Percentiles rank a stretch among this genome's conserved stretches.
phyloP scores from a whole-genome alignment of 2,888 invertebrate genomes.

The Athalia circularis region DNA sequence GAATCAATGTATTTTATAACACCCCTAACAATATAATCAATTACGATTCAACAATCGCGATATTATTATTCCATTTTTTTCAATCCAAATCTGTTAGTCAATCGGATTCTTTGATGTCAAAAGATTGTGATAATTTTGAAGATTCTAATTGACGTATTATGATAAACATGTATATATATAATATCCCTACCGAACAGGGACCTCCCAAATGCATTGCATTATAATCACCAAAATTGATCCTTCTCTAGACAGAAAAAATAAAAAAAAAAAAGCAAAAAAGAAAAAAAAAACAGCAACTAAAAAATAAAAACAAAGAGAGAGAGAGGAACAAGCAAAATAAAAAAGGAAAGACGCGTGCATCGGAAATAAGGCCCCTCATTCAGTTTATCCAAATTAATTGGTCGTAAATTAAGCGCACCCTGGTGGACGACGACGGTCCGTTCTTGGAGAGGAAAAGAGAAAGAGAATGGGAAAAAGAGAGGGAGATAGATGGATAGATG shows the following conservation, averaged over 20 bases:
- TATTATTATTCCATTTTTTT: too few species aligned
- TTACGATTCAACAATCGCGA: too few species aligned
- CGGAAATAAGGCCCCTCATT: conserved; percentile 67
- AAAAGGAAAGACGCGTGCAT: conserved; percentile 72
- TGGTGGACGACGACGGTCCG: conserved; percentile 58
- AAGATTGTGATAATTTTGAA: not conserved
- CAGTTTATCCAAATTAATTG: conserved; percentile 75
- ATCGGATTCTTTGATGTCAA: too few species aligned
- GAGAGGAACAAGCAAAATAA: not conserved
- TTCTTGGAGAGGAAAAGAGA: conserved; percentile 48
- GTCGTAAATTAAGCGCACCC: conserved; percentile 73
- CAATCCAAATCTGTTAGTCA: too few species aligned
- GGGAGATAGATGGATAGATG: conserved; percentile 31
- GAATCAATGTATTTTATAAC: not conserved
- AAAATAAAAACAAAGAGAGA: conserved; percentile 9
- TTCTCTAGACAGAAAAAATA: not conserved
- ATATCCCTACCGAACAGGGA: too few species aligned
- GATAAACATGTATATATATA: too few species aligned
- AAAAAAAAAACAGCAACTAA: conserved; percentile 14
- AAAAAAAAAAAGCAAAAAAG: not conserved
- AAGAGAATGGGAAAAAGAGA: conserved; percentile 50
- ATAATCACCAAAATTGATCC: too few species aligned
- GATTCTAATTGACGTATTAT: not conserved
- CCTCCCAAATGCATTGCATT: too few species aligned
- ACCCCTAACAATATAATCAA: not conserved